Evolutionary conservation across 2,113 vertebrate species (phyloP).

Genomic region (Corvus hawaiiensis): DNA sequence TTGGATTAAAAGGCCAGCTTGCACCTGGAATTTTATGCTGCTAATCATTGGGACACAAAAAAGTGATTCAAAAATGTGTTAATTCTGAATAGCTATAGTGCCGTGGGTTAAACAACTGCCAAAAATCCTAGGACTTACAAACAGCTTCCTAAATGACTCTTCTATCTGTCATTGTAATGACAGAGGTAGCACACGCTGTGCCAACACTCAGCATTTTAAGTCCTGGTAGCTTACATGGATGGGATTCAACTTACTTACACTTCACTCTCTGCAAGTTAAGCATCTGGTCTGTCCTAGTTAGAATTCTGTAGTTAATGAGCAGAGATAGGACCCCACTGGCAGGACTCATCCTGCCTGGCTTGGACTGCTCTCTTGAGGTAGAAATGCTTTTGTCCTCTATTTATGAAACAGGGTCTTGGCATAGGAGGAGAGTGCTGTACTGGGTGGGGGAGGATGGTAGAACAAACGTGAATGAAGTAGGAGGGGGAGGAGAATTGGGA

Average conservation of each 20-base stretch:
- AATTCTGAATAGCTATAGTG: background rate
- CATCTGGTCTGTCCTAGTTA: background rate
- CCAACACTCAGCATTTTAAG: background rate
- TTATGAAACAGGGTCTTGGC: background rate
- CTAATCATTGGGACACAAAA: background rate
- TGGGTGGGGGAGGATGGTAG: background rate
- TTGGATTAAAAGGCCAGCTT: constrained; percentile 35
- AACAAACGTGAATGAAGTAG: background rate
- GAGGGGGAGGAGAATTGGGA: background rate
- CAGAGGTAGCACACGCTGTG: background rate
- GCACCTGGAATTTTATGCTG: constrained; percentile 7
- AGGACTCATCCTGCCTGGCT: background rate
- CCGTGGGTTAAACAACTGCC: background rate
- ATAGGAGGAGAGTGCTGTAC: background rate
- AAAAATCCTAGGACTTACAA: background rate
- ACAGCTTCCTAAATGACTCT: background rate
- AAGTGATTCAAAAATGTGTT: background rate
- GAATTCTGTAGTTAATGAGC: background rate
- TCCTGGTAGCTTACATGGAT: background rate
- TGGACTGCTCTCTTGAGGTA: background rate
- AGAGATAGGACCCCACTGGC: background rate
- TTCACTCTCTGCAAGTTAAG: background rate
- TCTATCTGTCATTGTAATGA: background rate
- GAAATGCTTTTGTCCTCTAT: background rate
- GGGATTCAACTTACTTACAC: background rate